Percentiles rank a stretch among this genome's conserved stretches.
phyloP scores from a whole-genome alignment of 2,797 vertebrate species.

The Petrocephalus sullivani region DNA sequence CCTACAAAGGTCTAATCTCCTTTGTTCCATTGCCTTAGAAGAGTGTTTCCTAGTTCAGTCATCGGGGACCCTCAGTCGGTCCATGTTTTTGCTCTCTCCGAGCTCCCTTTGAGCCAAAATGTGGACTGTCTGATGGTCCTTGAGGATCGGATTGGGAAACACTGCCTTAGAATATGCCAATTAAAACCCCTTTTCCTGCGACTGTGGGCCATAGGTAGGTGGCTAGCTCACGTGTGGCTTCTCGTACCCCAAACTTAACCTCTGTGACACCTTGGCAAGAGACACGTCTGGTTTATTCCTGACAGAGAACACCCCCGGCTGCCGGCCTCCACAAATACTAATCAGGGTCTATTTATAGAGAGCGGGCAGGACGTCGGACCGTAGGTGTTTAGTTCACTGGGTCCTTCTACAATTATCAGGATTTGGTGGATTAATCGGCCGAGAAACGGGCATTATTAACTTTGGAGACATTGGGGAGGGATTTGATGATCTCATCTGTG shows the following conservation, averaged over 20 bases:
- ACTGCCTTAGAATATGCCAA: neutral
- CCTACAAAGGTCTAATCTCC: constrained; percentile 40
- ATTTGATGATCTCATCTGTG: constrained; percentile 16
- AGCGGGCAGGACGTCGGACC: neutral
- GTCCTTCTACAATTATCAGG: neutral
- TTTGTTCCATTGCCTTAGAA: neutral
- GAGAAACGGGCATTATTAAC: constrained; percentile 45
- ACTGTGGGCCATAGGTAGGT: neutral
- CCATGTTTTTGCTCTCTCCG: neutral
- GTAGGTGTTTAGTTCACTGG: neutral
- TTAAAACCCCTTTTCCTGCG: neutral
- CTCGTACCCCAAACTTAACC: neutral
- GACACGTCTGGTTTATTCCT: constrained; percentile 15
- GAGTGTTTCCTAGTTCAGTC: neutral
- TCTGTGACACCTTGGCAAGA: neutral
- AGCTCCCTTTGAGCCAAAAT: neutral
- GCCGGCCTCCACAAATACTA: neutral
- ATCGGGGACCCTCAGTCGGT: neutral
- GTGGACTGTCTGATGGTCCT: neutral
- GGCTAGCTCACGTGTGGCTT: neutral
- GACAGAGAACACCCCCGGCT: neutral
- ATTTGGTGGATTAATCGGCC: constrained; percentile 34
- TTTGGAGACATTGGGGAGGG: neutral
- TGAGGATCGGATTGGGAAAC: neutral
- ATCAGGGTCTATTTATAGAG: constrained; percentile 16